Base-by-base conservation (phyloP, 2,113 vertebrate genomes). In the Mirounga angustirostris region DNA sequence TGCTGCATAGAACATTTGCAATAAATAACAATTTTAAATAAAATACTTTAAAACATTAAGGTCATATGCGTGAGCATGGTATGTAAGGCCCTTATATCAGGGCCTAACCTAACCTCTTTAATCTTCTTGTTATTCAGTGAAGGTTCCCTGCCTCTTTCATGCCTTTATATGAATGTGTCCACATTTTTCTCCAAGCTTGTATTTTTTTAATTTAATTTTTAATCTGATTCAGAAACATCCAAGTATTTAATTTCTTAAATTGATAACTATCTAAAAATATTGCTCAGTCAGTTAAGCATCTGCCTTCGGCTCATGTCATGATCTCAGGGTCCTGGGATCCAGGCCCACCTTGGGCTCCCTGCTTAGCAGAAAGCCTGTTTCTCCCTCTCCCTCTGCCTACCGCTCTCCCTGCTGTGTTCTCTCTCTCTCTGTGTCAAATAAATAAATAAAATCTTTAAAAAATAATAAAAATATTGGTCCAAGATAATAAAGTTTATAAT, bases 181-280 rank as follows among this genome's bases (percentile, higher is more conserved):
- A 54, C 33, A 74, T 81, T 63, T 52, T 65, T 3, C 52, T 67
- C 58, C 80, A 74, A 81, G 14, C 50, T 94, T 5, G 3, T 67
- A 84, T 67, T 88, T 97, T 89, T 80, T 43, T 78, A 78, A 76
- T 40, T 40, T 40, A 54, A 79, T 67, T 61, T 84, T 67, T 78
- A 87, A 86, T 52, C 24, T 74, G 19, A 90, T 28, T 88, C 87
- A 82, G n/a, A 65, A 97, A 94, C 2, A 91, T 43, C 26, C 19
- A 85, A 89, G 84, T 76, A 89, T 50, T 78, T 86, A 50, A 89
- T 83, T 96, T 93, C 33, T 86, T 91, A 89, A 71, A 93, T 40
- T 28, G 54, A 28, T 28, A 76, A n/a, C 50, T 79, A n/a, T 81
- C n/a, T 82, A 63, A 56, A 26, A 88, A 14, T 65, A 87, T 24